A percentile compares a stretch with the other conserved stretches of the same genome.
Conservation (phyloP, 2,888 invertebrate genomes). For the Polymixis lichenea region DNA sequence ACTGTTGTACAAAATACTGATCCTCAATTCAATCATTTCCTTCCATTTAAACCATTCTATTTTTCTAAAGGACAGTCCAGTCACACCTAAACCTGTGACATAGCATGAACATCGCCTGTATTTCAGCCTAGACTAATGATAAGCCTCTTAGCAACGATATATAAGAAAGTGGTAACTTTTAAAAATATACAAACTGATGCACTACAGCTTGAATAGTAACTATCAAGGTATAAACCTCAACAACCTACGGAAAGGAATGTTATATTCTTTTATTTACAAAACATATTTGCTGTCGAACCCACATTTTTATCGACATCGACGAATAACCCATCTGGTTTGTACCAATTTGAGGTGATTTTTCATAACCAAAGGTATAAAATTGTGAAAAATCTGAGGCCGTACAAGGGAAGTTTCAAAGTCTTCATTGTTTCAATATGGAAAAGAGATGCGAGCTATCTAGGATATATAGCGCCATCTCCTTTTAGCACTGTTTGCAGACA, state of each 20-base stretch:
- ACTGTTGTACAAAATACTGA: neutral
- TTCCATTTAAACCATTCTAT: neutral
- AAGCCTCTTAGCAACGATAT: constrained; percentile 82
- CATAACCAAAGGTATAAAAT: neutral
- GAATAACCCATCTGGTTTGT: neutral
- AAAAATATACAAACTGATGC: constrained; percentile 77
- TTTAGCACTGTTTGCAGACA: neutral
- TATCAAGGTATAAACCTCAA: constrained; percentile 78
- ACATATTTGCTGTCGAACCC: constrained; percentile 49
- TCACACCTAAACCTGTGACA: constrained; percentile 49
- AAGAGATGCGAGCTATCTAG: neutral
- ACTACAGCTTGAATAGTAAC: constrained; percentile 77
- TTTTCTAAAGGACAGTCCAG: neutral
- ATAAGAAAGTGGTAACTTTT: constrained; percentile 82
- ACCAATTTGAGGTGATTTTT: constrained; percentile 14
- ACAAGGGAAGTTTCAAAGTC: neutral
- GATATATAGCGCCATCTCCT: neutral
- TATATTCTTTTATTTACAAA: constrained; percentile 79
- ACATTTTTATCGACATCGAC: neutral
- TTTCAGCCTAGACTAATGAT: constrained; percentile 73
- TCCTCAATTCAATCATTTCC: neutral
- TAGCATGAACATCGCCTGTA: constrained; percentile 45
- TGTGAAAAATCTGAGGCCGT: neutral
- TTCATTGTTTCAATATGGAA: neutral
- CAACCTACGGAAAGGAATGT: constrained; percentile 86